Evolutionary conservation across 2,888 invertebrate genomes (phyloP), one percentile per base, ranked within the genome.

Genomic region (Scaptomyza tumidula): DNA sequence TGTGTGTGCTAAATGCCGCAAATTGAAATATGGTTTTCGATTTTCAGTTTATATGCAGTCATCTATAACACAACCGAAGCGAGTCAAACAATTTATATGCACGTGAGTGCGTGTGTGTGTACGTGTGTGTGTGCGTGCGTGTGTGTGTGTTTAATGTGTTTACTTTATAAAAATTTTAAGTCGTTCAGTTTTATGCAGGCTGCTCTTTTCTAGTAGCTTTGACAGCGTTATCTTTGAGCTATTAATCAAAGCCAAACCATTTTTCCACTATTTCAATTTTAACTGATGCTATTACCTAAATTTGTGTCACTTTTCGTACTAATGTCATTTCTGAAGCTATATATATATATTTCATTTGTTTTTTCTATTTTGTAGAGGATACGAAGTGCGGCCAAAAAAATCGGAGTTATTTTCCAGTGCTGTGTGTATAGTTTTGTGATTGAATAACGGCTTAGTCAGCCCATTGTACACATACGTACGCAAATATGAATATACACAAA

Each of bases 11-110:
- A 86, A 84, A 86, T 84, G 84, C 84, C 86, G 74, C 87, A 88
- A 88, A 84, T 84, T 84, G 84, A 84, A 88, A 84, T 88, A 84
- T 88, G 84, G 88, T 86, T 86, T 88, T 88, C 88, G 84, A 88
- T 84, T 84, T 86, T 81, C 79, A 81, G 84, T 86, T 83, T 86
- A 83, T 86, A 84, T 75, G 81, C 86, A 86, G 75, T 81, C 86
- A 83, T 83, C 86, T 77, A 86, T 86, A 83, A 84, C 84, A 77
- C 70, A 78, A 71, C 66, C 62, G 55, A 79, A 80, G 68, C 67
- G 59, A 83, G 59, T 62, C 62, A 63, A 75, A 55, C 48, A 58
- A 62, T 63, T 39, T 62, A 53, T 45, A 48, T 68, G 33, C 24
- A 11, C 29, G 24, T 49, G 43, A 50, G n/a, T 41, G 37, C 31